phyloP scores from a whole-genome alignment of 2,888 invertebrate species.

The Blastobasis adustella region DNA sequence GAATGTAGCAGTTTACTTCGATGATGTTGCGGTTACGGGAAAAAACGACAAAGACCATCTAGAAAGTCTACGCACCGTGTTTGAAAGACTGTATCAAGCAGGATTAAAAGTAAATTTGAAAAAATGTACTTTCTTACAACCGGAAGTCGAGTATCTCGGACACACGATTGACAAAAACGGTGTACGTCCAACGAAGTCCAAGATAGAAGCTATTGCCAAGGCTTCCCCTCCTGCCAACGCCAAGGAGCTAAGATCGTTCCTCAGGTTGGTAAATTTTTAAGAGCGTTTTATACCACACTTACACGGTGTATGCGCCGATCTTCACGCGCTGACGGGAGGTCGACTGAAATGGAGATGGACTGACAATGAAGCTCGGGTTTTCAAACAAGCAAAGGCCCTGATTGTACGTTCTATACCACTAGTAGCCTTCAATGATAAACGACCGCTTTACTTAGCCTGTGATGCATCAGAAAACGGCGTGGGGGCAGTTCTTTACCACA shows the following conservation, averaged over 20 bases:
- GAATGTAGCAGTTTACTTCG: conserved; percentile 8
- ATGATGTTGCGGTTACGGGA: conserved; percentile 9
- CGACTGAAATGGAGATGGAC: conserved; percentile 5
- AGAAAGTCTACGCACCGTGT: background rate
- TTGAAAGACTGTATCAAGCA: conserved; percentile 3
- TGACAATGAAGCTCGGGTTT: conserved; percentile 2
- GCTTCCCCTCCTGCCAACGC: background rate
- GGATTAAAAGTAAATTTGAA: conserved; percentile 1
- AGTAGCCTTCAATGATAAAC: conserved; percentile 5
- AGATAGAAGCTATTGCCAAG: conserved; percentile 5
- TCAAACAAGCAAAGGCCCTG: background rate
- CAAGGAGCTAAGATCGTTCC: conserved; percentile 1
- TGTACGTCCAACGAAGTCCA: conserved; percentile 5
- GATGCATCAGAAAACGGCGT: conserved; percentile 6
- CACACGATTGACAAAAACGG: conserved; percentile 8
- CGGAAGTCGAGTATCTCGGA: conserved; percentile 6
- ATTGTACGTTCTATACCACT: conserved; percentile 3
- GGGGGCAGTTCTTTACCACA: conserved; percentile 4
- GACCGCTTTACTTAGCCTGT: conserved; percentile 1
- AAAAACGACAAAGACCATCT: conserved; percentile 1
- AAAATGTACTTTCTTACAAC: conserved; percentile 7
- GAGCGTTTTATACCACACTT: conserved; percentile 4
- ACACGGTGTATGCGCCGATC: background rate
- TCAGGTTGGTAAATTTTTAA: conserved; percentile 4
- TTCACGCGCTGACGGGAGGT: background rate